Evolutionary conservation across 2,888 invertebrate genomes (phyloP).

Genomic region (Phasia obesa): DNA sequence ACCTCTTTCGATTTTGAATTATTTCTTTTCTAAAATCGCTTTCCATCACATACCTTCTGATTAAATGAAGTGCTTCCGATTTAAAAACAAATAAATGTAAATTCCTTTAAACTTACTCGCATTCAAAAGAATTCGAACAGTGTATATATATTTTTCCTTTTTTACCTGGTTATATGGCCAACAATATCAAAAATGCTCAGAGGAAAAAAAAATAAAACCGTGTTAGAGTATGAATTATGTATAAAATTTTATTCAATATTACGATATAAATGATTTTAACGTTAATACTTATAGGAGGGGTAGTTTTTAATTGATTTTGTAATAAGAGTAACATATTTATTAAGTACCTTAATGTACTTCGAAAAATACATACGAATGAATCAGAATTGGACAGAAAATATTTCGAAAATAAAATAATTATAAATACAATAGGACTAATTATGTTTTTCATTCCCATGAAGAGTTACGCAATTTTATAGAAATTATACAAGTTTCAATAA

Average conservation of each 20-base stretch:
- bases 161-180: too few species aligned
- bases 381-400: constrained; percentile 18
- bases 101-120: too few species aligned
- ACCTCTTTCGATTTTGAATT: too few species aligned
- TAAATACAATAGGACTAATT: constrained; percentile 3
- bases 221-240: constrained; percentile 18
- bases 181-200: too few species aligned
- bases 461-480: background rate
- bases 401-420: constrained; percentile 20
- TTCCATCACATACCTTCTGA: too few species aligned
- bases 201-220: too few species aligned
- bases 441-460: constrained; percentile 9
- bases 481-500: constrained; percentile 5
- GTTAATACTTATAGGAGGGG: constrained; percentile 64
- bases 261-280: constrained; percentile 55
- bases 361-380: constrained; percentile 1
- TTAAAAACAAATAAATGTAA: too few species aligned
- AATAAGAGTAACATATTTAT: constrained; percentile 46
- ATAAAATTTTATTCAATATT: constrained; percentile 69
- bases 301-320: constrained; percentile 46
- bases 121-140: too few species aligned
- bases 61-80: too few species aligned
- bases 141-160: too few species aligned
- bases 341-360: constrained; percentile 57
- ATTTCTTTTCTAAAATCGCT: too few species aligned